A percentile compares a stretch with the other conserved stretches of the same genome.
Evolutionary conservation across 1,140 invertebrate genomes (phyloP).

Genomic region (Penaeus vannamei): DNA sequence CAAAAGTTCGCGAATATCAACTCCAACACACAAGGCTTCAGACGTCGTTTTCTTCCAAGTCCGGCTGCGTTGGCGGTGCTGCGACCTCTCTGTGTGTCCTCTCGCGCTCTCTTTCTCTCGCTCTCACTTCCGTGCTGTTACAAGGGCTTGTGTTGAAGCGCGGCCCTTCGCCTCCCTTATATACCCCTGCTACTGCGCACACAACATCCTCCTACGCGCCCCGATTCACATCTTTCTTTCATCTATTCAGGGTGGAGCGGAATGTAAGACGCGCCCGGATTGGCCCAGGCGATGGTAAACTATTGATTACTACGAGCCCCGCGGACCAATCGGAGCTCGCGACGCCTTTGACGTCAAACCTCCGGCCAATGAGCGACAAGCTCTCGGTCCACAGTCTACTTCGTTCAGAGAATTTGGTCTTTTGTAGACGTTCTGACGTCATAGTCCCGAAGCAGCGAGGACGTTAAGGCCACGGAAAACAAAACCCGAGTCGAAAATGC

Average conservation of each 20-base stretch:
- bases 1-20: too few species aligned
- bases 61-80: constrained; percentile 1
- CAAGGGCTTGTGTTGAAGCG: not conserved
- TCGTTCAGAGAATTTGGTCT: constrained; percentile 61
- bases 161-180: constrained; percentile 10
- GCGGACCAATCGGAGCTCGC: constrained; percentile 38
- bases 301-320: constrained; percentile 50
- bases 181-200: constrained; percentile 44
- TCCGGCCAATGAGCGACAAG: constrained; percentile 34
- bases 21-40: too few species aligned
- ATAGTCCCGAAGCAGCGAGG: constrained; percentile 35
- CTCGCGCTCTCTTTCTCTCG: not conserved
- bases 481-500: constrained; percentile 50
- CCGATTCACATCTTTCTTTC: constrained; percentile 63
- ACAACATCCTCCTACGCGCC: constrained; percentile 52
- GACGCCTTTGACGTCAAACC: constrained; percentile 45
- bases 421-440: constrained; percentile 56
- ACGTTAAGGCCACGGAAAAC: constrained; percentile 58
- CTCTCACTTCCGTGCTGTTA: constrained; percentile 7
- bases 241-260: constrained; percentile 47
- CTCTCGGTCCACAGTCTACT: constrained; percentile 47
- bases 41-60: too few species aligned
- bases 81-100: not conserved
- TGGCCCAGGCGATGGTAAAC: constrained; percentile 36
- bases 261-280: constrained; percentile 41